Percentiles rank a stretch among this genome's conserved stretches.
Conservation (phyloP, 2,888 invertebrate genomes). For the Acanthosepion lycidas region DNA sequence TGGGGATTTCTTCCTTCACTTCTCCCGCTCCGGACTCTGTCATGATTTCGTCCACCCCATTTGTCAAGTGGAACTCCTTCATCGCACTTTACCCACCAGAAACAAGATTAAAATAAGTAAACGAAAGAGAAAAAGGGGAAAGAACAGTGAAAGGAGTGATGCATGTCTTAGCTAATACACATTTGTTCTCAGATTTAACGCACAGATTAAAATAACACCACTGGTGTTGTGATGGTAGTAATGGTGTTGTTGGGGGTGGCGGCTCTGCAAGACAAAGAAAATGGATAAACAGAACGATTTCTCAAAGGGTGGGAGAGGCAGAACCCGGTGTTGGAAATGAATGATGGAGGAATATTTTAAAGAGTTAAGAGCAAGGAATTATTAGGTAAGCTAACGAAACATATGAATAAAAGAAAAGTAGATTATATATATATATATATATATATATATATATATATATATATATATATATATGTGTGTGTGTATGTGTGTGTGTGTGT, state of each 20-base stretch:
- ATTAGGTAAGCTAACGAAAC: neutral
- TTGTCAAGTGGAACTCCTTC: neutral
- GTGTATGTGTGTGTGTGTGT: neutral
- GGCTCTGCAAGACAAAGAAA: neutral
- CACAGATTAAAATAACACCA: constrained; percentile 4
- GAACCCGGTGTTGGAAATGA: neutral
- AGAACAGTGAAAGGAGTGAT: neutral
- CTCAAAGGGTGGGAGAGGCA: neutral
- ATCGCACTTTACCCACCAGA: neutral
- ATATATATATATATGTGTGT: neutral
- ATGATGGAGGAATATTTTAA: neutral
- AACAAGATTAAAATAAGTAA: constrained; percentile 33
- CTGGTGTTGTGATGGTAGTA: neutral
- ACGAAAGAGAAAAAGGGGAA: neutral
- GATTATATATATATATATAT: neutral
- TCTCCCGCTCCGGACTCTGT: neutral
- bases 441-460: neutral
- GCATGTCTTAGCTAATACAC: neutral
- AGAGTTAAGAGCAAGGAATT: neutral
- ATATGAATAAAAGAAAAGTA: neutral
- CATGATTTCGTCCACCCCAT: neutral
- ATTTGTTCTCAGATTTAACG: neutral
- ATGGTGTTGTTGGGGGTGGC: neutral
- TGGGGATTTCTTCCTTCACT: neutral
- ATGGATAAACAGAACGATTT: neutral